Conservation (phyloP, 2,797 vertebrate species). For the Champsocephalus gunnari region DNA sequence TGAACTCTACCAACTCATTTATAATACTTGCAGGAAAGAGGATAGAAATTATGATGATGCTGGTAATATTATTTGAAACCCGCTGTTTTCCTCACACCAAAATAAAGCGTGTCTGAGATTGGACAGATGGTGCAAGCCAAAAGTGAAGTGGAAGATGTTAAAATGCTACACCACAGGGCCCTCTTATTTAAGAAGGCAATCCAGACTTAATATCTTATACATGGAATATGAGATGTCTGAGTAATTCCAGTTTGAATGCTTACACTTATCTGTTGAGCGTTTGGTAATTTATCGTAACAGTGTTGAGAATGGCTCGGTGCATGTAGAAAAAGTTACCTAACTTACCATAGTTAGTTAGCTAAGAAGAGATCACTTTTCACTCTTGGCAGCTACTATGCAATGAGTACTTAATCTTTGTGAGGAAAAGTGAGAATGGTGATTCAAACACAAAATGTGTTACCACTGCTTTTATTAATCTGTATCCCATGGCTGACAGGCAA, state of each 20-base stretch:
- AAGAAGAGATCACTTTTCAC: constrained; percentile 1
- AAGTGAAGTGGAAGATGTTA: constrained; percentile 24
- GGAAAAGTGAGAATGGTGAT: constrained; percentile 21
- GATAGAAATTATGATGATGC: not conserved
- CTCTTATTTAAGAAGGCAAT: constrained; percentile 11
- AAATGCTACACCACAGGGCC: not conserved
- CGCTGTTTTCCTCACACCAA: constrained; percentile 3
- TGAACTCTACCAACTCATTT: constrained; percentile 1
- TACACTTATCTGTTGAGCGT: not conserved
- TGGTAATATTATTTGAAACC: not conserved
- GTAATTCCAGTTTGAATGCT: constrained; percentile 1
- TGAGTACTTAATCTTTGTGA: not conserved
- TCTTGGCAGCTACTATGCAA: not conserved
- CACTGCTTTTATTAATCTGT: constrained; percentile 56
- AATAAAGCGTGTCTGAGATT: not conserved
- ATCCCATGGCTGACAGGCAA: constrained; percentile 53
- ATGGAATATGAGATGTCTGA: not conserved
- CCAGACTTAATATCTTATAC: constrained; percentile 1
- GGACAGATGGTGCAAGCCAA: constrained; percentile 14
- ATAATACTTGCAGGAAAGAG: constrained; percentile 3
- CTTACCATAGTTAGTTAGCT: not conserved
- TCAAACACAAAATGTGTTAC: constrained; percentile 43
- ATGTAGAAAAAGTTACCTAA: not conserved
- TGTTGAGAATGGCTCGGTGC: not conserved
- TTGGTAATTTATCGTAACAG: not conserved